Percentiles rank a stretch among this genome's conserved stretches.
Evolutionary conservation across 37 sponge, comb jelly and placozoan species (phyloP).

Genomic region (Halichondria panicea): DNA sequence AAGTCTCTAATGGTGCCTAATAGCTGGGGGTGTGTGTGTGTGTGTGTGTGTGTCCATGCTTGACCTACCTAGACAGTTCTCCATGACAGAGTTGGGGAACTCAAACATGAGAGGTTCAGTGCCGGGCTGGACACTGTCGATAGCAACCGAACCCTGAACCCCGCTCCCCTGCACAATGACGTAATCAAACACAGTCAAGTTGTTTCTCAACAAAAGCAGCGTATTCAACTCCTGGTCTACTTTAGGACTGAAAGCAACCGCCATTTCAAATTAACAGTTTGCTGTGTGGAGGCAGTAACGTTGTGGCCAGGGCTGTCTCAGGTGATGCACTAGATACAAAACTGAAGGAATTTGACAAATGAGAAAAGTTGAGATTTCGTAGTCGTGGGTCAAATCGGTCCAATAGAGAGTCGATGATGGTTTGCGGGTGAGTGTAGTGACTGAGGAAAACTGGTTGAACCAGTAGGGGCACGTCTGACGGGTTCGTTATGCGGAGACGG

Average conservation of each 20-base stretch:
- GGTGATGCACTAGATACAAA: no score
- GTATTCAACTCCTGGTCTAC: constrained; percentile 2
- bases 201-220: constrained; percentile 58
- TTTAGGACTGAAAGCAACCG: constrained; percentile 42
- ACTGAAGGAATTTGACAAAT: not conserved
- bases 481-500: no score
- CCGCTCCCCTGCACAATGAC: constrained; percentile 68
- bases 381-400: constrained; percentile 12
- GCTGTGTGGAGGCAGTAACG: constrained; percentile 13
- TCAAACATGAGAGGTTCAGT: constrained; percentile 52
- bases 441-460: constrained; percentile 43
- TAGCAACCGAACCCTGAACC: constrained; percentile 28
- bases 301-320: constrained; percentile 3
- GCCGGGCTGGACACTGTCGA: constrained; percentile 42
- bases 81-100: constrained; percentile 32
- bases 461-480: constrained; percentile 12
- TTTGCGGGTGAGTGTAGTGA: constrained; percentile 28
- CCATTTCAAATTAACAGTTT: constrained; percentile 1
- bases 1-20: no score
- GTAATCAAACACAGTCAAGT: constrained; percentile 74
- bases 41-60: no score
- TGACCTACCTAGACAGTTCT: constrained; percentile 40
- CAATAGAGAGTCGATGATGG: constrained; percentile 11
- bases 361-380: constrained; percentile 12
- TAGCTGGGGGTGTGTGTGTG: no score